Evolutionary conservation across 2,888 invertebrate species (phyloP), one percentile per base, ranked within the genome.

Genomic region (Stomorhina lunata): DNA sequence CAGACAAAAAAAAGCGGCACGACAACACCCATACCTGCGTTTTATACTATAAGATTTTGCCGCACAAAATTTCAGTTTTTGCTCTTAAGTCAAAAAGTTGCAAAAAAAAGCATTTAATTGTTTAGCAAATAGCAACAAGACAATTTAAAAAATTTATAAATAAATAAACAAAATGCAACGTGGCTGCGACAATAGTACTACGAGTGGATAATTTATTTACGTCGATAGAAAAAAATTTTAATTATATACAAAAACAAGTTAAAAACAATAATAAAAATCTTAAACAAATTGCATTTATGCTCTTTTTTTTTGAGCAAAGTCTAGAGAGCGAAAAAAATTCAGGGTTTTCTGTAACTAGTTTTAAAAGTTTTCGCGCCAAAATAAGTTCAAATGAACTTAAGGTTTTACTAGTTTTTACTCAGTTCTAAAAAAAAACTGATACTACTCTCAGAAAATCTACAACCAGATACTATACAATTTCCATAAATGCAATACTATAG

Each of bases 311-410:
- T n/a, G n/a, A n/a, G n/a, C n/a, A n/a, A n/a, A n/a, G n/a, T n/a
- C n/a, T n/a, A n/a, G n/a, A n/a, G n/a, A n/a, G n/a, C n/a, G n/a
- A n/a, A n/a, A n/a, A n/a, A n/a, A n/a, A n/a, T n/a, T n/a, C n/a
- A n/a, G n/a, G n/a, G 3, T 48, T 34, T 4, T 29, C 29, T 55
- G 29, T 12, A 57, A 43, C 43, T 50, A 61, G 17, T 34, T 72
- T 61, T n/a, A n/a, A 63, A n/a, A 32, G 20, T 9, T 63, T 75
- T 65, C 63, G 53, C 75, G 75, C 65, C 75, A 75, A 65, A 75
- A 43, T 25, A 63, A 55, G 10, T 50, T 50, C 27, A 45, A n/a
- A n/a, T 27, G 6, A 43, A 29, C 0, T 4, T 6, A 48, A 66
- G 27, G 27, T 27, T 53, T 34, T 34, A 32, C 43, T 25, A 9